Percentiles rank a stretch among this genome's conserved stretches.
Evolutionary conservation across 1,140 invertebrate genomes (phyloP).

Genomic region (Thaumatotibia leucotreta): DNA sequence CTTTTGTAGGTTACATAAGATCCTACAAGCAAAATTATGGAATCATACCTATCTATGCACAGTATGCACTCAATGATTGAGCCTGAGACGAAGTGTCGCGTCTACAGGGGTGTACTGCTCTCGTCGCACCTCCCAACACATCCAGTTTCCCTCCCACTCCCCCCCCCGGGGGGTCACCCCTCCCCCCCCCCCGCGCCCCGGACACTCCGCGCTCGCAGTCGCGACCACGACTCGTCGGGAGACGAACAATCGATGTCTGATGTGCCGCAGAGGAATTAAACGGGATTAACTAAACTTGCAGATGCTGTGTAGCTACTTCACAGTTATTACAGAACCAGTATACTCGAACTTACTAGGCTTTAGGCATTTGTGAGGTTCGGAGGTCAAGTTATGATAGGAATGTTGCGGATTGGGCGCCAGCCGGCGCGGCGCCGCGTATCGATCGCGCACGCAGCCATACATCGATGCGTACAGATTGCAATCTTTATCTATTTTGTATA

Average conservation of each 20-base stretch:
- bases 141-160: background rate
- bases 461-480: background rate
- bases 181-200: background rate
- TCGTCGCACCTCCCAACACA: background rate
- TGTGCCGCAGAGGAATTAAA: background rate
- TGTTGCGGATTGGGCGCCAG: background rate
- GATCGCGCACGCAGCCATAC: background rate
- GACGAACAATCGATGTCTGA: background rate
- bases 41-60: too few relatives aligned
- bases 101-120: background rate
- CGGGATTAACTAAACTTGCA: background rate
- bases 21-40: too few relatives aligned
- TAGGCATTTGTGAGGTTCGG: background rate
- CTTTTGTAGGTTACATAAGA: too few relatives aligned
- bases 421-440: conserved; percentile 1
- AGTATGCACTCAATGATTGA: too few relatives aligned
- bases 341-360: background rate
- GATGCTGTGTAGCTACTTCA: background rate
- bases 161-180: too few relatives aligned
- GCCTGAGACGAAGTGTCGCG: background rate
- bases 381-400: background rate
- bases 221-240: background rate
- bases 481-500: background rate
- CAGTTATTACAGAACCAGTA: background rate
- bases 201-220: too few relatives aligned